phyloP scores from a whole-genome alignment of 1,140 invertebrate genomes.

The Pantala flavescens region DNA sequence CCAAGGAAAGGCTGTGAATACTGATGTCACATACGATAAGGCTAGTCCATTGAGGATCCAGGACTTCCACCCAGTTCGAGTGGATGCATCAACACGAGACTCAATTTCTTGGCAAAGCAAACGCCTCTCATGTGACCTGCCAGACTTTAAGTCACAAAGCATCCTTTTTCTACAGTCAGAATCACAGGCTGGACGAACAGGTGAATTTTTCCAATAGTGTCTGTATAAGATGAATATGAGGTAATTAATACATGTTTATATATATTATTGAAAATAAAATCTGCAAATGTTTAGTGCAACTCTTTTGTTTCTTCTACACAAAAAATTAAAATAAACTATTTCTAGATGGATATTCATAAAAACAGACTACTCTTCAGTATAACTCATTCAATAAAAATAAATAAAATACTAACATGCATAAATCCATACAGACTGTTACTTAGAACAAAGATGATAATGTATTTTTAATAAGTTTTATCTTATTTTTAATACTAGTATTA shows the following conservation, averaged over 20 bases:
- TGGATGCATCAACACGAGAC: conserved; percentile 60
- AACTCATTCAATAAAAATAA: too few relatives aligned
- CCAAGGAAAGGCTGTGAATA: conserved; percentile 13
- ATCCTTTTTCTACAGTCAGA: conserved; percentile 73
- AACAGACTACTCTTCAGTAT: too few relatives aligned
- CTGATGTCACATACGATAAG: conserved; percentile 61
- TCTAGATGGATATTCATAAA: too few relatives aligned
- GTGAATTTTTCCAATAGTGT: conserved; percentile 81
- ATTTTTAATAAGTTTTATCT: too few relatives aligned
- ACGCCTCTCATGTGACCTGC: conserved; percentile 73
- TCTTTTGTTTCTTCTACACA: background rate
- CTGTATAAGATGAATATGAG: conserved; percentile 36
- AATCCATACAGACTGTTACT: too few relatives aligned
- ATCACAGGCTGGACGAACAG: conserved; percentile 63
- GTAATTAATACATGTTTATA: too few relatives aligned
- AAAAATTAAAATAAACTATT: background rate
- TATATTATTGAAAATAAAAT: too few relatives aligned
- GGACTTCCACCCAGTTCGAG: conserved; percentile 62
- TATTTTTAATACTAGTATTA: too few relatives aligned
- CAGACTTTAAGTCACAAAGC: conserved; percentile 73
- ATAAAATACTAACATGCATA: too few relatives aligned
- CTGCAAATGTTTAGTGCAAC: background rate
- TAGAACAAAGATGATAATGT: too few relatives aligned
- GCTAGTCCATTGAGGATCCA: conserved; percentile 77
- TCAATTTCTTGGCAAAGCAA: conserved; percentile 70